Evolutionary conservation across 2,113 vertebrate species (phyloP).

Genomic region (Pituophis catenifer): DNA sequence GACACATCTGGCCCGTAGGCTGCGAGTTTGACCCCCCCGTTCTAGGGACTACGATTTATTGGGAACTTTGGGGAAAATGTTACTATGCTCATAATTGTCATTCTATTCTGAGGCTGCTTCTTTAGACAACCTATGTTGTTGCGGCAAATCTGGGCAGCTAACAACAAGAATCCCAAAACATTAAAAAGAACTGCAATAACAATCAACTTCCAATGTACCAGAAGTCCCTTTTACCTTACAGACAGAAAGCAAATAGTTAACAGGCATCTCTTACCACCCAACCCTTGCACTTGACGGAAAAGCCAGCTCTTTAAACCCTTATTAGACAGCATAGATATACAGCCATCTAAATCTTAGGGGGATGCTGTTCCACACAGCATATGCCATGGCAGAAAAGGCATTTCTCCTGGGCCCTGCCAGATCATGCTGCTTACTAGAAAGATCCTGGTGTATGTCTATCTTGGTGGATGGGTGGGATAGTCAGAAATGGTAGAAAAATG

Average conservation of each 20-base stretch:
- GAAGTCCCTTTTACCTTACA: neutral
- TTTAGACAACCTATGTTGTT: neutral
- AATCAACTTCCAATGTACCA: neutral
- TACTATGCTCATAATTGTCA: neutral
- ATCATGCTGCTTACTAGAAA: neutral
- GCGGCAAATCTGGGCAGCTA: neutral
- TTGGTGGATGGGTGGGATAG: neutral
- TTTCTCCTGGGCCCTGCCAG: neutral
- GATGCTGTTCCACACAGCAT: neutral
- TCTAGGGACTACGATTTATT: neutral
- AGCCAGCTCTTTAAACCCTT: neutral
- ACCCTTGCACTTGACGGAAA: neutral
- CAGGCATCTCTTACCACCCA: neutral
- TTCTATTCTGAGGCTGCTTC: neutral
- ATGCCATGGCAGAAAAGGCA: neutral
- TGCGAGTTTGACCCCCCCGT: too few species aligned
- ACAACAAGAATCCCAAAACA: neutral
- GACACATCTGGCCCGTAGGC: too few species aligned
- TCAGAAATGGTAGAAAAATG: neutral
- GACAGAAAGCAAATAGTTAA: neutral
- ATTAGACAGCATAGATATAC: neutral
- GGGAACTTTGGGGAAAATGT: neutral
- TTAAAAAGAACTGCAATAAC: neutral
- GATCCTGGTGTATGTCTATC: neutral
- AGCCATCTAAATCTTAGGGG: neutral